Conservation (phyloP, 2,888 invertebrate species). For the Caenorhabditis zanzibari region DNA sequence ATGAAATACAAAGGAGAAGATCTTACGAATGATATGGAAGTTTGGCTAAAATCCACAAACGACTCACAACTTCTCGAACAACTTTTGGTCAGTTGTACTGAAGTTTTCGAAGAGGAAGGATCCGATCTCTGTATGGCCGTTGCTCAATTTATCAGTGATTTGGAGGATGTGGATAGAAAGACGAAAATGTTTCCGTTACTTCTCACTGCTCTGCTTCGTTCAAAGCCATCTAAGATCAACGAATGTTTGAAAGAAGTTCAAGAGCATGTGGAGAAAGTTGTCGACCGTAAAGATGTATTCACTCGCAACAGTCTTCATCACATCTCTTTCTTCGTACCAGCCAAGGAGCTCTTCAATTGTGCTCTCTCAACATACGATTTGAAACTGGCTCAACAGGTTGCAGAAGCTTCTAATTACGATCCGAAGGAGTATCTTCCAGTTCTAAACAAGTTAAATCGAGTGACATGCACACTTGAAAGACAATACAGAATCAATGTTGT, state of each 20-base stretch:
- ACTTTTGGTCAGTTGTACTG: constrained; percentile 56
- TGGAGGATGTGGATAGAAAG: constrained; percentile 29
- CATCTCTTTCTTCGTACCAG: constrained; percentile 77
- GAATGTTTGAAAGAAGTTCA: constrained; percentile 65
- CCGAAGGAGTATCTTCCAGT: constrained; percentile 79
- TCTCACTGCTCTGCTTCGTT: constrained; percentile 62
- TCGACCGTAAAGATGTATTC: constrained; percentile 59
- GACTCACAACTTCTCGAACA: constrained; percentile 61
- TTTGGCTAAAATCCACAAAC: constrained; percentile 27
- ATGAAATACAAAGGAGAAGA: constrained; percentile 90
- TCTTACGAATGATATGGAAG: constrained; percentile 39
- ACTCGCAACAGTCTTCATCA: constrained; percentile 75
- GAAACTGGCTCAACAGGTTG: constrained; percentile 73
- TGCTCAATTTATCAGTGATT: constrained; percentile 14
- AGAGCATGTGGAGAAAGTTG: constrained; percentile 59
- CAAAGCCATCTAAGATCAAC: constrained; percentile 58
- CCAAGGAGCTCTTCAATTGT: constrained; percentile 75
- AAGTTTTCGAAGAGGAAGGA: constrained; percentile 25
- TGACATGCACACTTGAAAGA: constrained; percentile 70
- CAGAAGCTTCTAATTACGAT: constrained; percentile 74
- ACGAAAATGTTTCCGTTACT: constrained; percentile 56
- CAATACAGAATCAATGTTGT: constrained; percentile 74
- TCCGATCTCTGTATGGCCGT: constrained; percentile 36
- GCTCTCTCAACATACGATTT: constrained; percentile 80
- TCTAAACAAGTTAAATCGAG: constrained; percentile 70